A percentile compares a stretch with the other conserved stretches of the same genome.
Conservation (phyloP, 2,113 vertebrate genomes). For the Cheirogaleus medius region DNA sequence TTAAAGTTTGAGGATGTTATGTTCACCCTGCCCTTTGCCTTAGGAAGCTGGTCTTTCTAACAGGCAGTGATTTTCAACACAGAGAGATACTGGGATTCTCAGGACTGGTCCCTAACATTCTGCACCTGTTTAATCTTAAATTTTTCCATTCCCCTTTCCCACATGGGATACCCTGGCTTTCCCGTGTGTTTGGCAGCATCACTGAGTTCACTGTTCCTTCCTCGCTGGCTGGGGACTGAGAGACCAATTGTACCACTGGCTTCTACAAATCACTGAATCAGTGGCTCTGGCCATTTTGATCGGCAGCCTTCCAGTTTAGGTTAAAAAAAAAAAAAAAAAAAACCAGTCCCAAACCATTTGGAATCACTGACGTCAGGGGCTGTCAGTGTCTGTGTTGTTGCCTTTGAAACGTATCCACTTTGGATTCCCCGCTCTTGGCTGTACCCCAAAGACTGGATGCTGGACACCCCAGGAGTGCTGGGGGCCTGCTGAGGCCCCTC, state of each 20-base stretch:
- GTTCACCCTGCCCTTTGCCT: too few relatives aligned
- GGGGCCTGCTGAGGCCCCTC: not conserved
- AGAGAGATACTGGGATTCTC: not conserved
- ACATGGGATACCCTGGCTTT: not conserved
- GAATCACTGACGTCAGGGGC: not conserved
- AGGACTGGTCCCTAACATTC: not conserved
- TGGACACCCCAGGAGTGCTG: rapidly evolving
- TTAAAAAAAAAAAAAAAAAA: too few relatives aligned
- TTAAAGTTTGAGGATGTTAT: not conserved
- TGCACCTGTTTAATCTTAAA: not conserved
- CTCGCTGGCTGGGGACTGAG: not conserved
- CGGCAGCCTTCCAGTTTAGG: not conserved
- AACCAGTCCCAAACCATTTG: not conserved
- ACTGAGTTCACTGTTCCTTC: not conserved
- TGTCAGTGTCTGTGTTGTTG: too few relatives aligned
- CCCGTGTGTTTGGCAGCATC: not conserved
- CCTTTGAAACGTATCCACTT: rapidly evolving
- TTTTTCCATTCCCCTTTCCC: not conserved
- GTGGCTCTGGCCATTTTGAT: not conserved
- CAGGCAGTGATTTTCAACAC: not conserved
- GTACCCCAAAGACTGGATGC: not conserved
- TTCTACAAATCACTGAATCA: not conserved
- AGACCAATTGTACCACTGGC: not conserved
- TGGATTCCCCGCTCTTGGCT: rapidly evolving
- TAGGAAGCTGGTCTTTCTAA: not conserved